Conservation (phyloP, 2,888 invertebrate species). For the Dione vanillae region DNA sequence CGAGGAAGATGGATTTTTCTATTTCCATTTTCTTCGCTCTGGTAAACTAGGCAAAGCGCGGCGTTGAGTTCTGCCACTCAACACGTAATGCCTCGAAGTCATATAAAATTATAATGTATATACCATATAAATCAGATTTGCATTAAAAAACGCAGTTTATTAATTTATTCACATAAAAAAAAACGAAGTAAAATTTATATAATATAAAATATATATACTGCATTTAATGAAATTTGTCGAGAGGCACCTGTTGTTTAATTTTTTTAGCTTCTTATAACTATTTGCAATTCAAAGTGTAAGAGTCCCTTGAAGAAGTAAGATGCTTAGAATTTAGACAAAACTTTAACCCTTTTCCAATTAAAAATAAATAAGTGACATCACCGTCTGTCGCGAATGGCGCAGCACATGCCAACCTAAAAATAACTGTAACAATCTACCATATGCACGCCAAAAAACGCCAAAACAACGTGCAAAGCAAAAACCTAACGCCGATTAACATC, state of each 20-base stretch:
- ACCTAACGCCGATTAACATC: conserved; percentile 65
- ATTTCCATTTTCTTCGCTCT: too few species aligned
- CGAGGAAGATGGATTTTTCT: too few species aligned
- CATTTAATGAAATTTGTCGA: conserved; percentile 27
- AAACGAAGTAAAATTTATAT: too few species aligned
- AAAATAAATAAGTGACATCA: conserved; percentile 79
- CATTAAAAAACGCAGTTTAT: too few species aligned
- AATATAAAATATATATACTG: conserved; percentile 34
- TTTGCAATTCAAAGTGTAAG: conserved; percentile 53
- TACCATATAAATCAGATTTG: too few species aligned
- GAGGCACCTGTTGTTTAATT: background rate
- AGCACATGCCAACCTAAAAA: conserved; percentile 79
- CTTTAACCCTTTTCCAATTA: conserved; percentile 70
- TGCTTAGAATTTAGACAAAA: conserved; percentile 50
- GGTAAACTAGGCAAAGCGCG: too few species aligned
- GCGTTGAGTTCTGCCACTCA: too few species aligned
- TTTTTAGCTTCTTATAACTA: background rate
- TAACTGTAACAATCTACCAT: conserved; percentile 76
- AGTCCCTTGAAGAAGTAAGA: conserved; percentile 56
- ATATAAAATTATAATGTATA: too few species aligned
- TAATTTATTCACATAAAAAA: too few species aligned
- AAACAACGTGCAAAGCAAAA: conserved; percentile 61
- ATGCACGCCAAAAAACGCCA: conserved; percentile 68
- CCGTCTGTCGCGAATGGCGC: conserved; percentile 74
- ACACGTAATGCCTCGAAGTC: too few species aligned